Conservation (phyloP, 2,888 invertebrate species). For the Philaethria dido region DNA sequence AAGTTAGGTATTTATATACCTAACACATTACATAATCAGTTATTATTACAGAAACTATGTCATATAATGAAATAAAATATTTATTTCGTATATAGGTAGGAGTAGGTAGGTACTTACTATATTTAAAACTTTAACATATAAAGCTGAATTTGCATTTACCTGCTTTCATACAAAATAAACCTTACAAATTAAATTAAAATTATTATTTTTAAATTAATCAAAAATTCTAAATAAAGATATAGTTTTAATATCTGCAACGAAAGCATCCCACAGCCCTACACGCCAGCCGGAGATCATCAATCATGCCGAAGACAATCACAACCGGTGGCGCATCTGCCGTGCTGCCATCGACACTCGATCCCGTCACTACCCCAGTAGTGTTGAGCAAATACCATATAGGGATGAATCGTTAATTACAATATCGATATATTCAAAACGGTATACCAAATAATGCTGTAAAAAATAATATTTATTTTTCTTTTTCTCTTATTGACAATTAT, state of each 20-base stretch:
- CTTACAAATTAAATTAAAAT: not conserved
- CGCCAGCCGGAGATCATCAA: constrained; percentile 79
- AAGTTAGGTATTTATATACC: no score
- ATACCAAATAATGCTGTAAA: not conserved
- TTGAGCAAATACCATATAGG: constrained; percentile 40
- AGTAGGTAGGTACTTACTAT: no score
- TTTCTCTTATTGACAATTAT: no score
- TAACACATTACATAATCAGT: no score
- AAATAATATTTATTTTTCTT: no score
- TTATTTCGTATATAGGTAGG: no score
- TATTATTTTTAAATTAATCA: not conserved
- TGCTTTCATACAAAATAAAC: no score
- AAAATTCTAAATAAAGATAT: not conserved
- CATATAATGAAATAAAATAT: no score
- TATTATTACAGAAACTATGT: no score
- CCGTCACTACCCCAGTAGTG: constrained; percentile 39
- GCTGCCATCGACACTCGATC: constrained; percentile 46
- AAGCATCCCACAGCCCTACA: constrained; percentile 60
- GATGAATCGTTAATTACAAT: constrained; percentile 36
- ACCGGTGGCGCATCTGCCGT: constrained; percentile 81
- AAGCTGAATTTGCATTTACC: no score
- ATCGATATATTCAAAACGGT: constrained; percentile 19
- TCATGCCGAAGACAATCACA: constrained; percentile 84
- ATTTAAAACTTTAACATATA: no score
- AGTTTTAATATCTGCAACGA: not conserved